Conservation (phyloP, 2,113 vertebrate species). For the Hemiscyllium ocellatum region DNA sequence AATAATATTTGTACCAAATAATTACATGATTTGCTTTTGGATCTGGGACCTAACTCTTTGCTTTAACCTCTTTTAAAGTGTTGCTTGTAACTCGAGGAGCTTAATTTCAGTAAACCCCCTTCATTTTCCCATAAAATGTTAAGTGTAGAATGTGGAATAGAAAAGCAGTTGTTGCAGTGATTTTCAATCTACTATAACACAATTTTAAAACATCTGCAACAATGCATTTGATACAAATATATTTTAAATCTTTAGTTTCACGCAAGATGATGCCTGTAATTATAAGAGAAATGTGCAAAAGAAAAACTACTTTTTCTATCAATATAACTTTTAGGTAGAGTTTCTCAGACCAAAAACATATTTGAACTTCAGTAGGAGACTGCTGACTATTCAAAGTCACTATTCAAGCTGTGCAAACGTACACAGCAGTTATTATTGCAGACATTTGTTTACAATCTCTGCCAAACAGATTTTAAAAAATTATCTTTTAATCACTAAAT, state of each 20-base stretch:
- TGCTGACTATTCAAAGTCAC: background rate
- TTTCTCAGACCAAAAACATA: background rate
- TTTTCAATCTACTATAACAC: background rate
- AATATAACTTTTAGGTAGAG: background rate
- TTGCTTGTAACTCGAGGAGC: constrained; percentile 2
- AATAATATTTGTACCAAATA: constrained; percentile 2
- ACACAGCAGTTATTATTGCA: constrained; percentile 2
- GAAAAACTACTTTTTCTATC: background rate
- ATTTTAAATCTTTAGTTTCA: background rate
- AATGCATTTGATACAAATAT: background rate
- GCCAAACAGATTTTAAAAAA: background rate
- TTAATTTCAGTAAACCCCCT: constrained; percentile 26
- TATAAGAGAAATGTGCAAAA: background rate
- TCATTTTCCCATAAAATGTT: background rate
- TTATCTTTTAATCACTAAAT: constrained; percentile 31
- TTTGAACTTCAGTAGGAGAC: background rate
- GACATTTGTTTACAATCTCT: constrained; percentile 16
- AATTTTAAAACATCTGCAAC: background rate
- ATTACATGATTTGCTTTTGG: constrained; percentile 26
- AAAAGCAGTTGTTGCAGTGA: background rate
- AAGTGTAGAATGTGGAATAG: background rate
- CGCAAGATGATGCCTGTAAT: background rate
- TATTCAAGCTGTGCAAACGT: constrained; percentile 24
- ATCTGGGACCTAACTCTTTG: background rate
- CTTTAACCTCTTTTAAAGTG: background rate